Percentiles rank a stretch among this genome's conserved stretches.
These are phyloP conservation scores for Neolamprologus hecqui DNA, from an alignment of 2,113 vertebrate species.

Conservation along the genomic window DNA sequence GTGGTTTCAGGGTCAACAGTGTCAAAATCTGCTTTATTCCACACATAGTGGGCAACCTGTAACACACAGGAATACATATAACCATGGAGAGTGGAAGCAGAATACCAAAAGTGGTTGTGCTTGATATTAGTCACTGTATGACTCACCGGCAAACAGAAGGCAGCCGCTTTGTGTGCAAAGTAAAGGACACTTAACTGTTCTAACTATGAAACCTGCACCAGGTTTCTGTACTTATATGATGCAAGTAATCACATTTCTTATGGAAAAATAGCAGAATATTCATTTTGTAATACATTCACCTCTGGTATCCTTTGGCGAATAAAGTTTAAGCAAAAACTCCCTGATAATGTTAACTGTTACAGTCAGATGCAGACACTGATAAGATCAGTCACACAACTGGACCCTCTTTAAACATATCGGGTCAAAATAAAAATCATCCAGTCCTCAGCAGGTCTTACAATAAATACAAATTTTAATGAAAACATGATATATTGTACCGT, in stretches of 20 bases:
- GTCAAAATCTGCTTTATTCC: constrained; percentile 68
- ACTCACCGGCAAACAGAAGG: background rate
- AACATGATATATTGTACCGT: background rate
- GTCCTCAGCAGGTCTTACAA: background rate
- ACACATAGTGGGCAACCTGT: constrained; percentile 70
- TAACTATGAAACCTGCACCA: background rate
- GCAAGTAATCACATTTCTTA: background rate
- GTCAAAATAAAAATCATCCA: background rate
- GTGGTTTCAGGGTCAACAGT: constrained; percentile 65
- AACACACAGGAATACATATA: background rate
- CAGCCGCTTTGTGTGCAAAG: background rate
- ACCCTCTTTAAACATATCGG: background rate
- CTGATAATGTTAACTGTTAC: background rate
- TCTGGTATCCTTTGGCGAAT: background rate
- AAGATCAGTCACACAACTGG: background rate
- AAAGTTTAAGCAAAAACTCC: background rate
- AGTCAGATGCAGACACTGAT: background rate
- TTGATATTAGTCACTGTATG: background rate
- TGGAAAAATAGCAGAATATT: background rate
- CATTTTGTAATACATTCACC: background rate
- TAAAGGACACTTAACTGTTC: background rate
- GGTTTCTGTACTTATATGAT: background rate
- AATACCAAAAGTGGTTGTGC: background rate
- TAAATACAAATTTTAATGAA: background rate
- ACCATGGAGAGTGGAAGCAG: background rate